These are phyloP conservation scores for Nannoperca australis DNA, from an alignment of 2,797 vertebrate species.

Conservation along the genomic window DNA sequence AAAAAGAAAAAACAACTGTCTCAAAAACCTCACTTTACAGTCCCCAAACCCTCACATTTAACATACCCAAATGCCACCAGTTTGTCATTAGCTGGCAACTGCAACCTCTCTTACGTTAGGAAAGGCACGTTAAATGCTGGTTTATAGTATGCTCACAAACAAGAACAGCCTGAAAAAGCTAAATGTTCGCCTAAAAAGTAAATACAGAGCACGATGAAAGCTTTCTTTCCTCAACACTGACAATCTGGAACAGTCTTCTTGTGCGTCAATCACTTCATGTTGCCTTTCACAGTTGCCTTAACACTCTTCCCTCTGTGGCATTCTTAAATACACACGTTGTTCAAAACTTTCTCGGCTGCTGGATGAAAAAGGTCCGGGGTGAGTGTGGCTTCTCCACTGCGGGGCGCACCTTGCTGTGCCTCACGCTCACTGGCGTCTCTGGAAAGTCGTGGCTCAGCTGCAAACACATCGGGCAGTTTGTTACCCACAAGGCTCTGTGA, in stretches of 20 bases:
- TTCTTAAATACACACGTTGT: background rate
- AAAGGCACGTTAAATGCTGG: slow-evolving; percentile 47
- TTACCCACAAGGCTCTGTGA: background rate
- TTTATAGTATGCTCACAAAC: slow-evolving; percentile 44
- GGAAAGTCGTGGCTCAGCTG: slow-evolving; percentile 92
- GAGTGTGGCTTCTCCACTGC: slow-evolving; percentile 88
- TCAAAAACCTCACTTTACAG: slow-evolving; percentile 21
- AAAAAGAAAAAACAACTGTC: background rate
- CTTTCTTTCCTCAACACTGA: slow-evolving; percentile 26
- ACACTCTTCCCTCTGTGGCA: slow-evolving; percentile 22
- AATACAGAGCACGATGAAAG: slow-evolving; percentile 34
- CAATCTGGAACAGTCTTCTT: slow-evolving; percentile 40
- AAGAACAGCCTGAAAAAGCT: slow-evolving; percentile 38
- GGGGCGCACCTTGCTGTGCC: slow-evolving; percentile 89
- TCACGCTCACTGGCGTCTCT: slow-evolving; percentile 87
- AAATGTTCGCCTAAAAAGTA: slow-evolving; percentile 27
- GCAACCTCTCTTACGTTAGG: slow-evolving; percentile 34
- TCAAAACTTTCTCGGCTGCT: slow-evolving; percentile 94
- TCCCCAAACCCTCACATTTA: slow-evolving; percentile 16
- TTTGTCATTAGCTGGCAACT: slow-evolving; percentile 32
- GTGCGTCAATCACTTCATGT: slow-evolving; percentile 52
- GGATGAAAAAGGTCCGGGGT: slow-evolving; percentile 88
- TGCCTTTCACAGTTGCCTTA: slow-evolving; percentile 48
- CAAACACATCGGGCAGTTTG: slow-evolving; percentile 47
- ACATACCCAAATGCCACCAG: slow-evolving; percentile 49